Evolutionary conservation across 2,113 vertebrate species (phyloP).

Genomic region (Erythrocebus patas): DNA sequence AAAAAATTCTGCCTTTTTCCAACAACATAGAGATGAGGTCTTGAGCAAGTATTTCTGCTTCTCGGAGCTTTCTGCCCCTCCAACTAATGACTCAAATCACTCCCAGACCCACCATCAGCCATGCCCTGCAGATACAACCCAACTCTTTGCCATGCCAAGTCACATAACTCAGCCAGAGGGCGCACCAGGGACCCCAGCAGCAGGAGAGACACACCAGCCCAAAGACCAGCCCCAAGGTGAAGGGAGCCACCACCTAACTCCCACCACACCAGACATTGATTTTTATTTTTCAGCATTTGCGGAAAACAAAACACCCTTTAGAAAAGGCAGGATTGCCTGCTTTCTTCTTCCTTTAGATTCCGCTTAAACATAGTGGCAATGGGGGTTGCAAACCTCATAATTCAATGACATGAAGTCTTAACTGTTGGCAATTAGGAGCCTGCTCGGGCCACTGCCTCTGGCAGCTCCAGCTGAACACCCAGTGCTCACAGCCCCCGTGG

Average conservation of each 20-base stretch:
- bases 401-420: background rate
- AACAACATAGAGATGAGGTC: background rate
- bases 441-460: fast-evolving
- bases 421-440: background rate
- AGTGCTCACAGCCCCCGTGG: background rate
- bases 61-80: background rate
- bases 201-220: fast-evolving
- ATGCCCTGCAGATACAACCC: fast-evolving
- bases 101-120: background rate
- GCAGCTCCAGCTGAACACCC: background rate
- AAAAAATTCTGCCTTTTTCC: background rate
- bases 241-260: too few species aligned
- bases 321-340: fast-evolving
- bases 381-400: background rate
- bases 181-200: fast-evolving
- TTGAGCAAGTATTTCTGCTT: fast-evolving
- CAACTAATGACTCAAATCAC: background rate
- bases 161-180: background rate
- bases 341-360: background rate
- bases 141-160: background rate
- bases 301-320: background rate
- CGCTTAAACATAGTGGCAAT: fast-evolving
- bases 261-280: background rate
- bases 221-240: fast-evolving
- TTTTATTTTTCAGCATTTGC: background rate